Conservation (phyloP, 2,797 vertebrate genomes). For the Halcyon badia region DNA sequence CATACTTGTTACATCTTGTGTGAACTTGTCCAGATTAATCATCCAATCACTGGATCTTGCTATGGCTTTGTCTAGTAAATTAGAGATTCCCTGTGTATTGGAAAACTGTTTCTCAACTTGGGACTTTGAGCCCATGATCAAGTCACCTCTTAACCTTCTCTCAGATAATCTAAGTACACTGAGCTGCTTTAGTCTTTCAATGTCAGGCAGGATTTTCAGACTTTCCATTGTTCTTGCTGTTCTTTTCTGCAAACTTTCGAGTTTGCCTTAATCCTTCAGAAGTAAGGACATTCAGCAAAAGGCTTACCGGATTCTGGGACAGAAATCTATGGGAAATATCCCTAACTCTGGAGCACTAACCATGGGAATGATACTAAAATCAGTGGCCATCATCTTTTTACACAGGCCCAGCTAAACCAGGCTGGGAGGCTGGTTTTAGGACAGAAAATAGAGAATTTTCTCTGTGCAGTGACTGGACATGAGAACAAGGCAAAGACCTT, state of each 20-base stretch:
- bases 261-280: conserved; percentile 22
- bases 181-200: conserved; percentile 45
- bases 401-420: not conserved
- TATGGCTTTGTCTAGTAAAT: conserved; percentile 5
- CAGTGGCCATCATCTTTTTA: not conserved
- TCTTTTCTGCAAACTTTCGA: not conserved
- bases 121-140: conserved; percentile 7
- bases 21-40: not conserved
- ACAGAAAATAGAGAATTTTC: not conserved
- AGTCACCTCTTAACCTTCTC: conserved; percentile 42
- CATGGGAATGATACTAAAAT: not conserved
- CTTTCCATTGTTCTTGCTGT: conserved; percentile 36
- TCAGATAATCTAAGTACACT: conserved; percentile 22
- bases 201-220: conserved; percentile 49
- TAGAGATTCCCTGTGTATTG: not conserved
- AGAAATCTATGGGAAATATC: conserved; percentile 17
- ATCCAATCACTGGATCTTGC: not conserved
- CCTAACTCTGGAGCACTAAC: not conserved
- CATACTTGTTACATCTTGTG: not conserved
- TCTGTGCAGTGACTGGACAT: not conserved
- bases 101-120: conserved; percentile 15
- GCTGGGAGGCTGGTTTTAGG: not conserved
- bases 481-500: not conserved
- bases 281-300: conserved; percentile 16
- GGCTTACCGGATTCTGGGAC: not conserved